Conservation (phyloP, 2,797 vertebrate species). For the Vireo griseus region DNA sequence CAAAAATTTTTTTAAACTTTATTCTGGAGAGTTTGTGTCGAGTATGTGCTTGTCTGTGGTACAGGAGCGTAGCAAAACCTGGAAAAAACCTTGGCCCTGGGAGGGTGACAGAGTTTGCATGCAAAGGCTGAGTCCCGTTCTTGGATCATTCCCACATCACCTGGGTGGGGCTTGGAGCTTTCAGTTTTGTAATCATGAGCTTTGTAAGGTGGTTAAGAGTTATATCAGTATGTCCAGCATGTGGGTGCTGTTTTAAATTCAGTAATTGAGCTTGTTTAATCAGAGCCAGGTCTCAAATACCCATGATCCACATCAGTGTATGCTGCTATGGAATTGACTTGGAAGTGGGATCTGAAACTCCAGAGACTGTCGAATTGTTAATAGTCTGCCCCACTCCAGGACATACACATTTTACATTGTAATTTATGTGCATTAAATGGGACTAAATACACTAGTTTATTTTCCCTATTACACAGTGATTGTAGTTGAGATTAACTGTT, state of each 20-base stretch:
- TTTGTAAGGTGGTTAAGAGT: not conserved
- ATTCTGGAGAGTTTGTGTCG: not conserved
- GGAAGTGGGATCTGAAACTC: not conserved
- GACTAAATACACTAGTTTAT: not conserved
- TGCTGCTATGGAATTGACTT: not conserved
- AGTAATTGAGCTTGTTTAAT: not conserved
- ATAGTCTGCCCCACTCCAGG: not conserved
- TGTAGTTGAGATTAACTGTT: not conserved
- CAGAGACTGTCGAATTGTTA: not conserved
- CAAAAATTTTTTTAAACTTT: not conserved
- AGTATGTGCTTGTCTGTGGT: not conserved
- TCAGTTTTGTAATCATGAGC: not conserved
- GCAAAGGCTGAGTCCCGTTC: accelerated
- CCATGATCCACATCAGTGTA: not conserved
- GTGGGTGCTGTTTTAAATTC: not conserved
- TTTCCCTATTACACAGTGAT: not conserved
- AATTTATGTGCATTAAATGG: not conserved
- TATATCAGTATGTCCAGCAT: accelerated
- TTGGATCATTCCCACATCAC: accelerated
- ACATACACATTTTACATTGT: not conserved
- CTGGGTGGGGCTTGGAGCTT: not conserved
- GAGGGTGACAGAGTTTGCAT: not conserved
- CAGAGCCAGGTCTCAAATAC: not conserved
- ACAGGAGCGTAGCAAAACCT: not conserved
- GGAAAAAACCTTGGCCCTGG: not conserved